These are phyloP conservation scores for Azorinus chamasolen DNA, from an alignment of 2,888 invertebrate genomes.

Conservation along the genomic window DNA sequence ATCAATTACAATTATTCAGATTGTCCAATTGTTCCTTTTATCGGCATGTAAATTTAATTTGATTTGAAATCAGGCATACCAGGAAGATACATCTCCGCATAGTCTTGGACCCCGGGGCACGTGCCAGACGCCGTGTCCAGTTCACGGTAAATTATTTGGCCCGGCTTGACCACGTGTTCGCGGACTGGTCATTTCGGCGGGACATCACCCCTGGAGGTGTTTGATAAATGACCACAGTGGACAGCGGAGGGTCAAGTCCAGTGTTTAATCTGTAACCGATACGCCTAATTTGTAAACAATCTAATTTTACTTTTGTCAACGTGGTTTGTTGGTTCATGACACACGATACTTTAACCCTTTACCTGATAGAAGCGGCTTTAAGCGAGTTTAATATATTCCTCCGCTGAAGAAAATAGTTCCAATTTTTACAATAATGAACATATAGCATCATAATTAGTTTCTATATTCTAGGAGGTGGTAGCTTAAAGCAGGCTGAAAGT, in stretches of 20 bases:
- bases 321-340: background rate
- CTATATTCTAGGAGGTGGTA: no score
- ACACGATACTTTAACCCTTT: background rate
- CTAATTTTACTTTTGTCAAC: slow-evolving; percentile 9
- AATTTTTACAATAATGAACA: no score
- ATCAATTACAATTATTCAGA: no score
- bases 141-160: slow-evolving; percentile 4
- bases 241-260: slow-evolving; percentile 25
- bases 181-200: slow-evolving; percentile 13
- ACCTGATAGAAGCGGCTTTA: no score
- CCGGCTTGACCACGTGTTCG: slow-evolving; percentile 13
- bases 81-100: no score
- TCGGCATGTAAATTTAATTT: no score
- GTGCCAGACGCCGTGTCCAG: slow-evolving; percentile 4
- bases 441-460: no score
- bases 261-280: slow-evolving; percentile 22
- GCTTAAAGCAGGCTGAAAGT: no score
- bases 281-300: slow-evolving; percentile 23
- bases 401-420: no score
- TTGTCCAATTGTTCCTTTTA: no score
- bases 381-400: no score
- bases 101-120: background rate
- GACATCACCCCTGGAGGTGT: slow-evolving; percentile 21
- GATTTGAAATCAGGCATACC: no score
- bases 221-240: slow-evolving; percentile 34